Conservation (phyloP, 1,140 invertebrate genomes). For the Drosophila santomea region DNA sequence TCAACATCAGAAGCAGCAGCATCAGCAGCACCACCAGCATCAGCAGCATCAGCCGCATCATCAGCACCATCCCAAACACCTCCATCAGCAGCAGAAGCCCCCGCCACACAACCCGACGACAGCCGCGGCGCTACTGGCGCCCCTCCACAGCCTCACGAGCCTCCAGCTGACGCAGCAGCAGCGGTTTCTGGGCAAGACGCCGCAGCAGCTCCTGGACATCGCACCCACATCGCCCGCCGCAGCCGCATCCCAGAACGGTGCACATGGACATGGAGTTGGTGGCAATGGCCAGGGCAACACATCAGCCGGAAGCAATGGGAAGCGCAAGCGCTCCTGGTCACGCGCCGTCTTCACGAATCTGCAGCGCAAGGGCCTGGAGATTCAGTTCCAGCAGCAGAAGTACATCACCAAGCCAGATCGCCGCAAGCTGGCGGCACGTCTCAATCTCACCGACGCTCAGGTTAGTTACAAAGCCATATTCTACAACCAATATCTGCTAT, state of each 20-base stretch:
- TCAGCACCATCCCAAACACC: constrained; percentile 35
- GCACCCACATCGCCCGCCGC: constrained; percentile 40
- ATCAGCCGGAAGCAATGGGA: constrained; percentile 82
- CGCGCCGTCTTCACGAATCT: constrained; percentile 97
- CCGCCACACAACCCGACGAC: constrained; percentile 52
- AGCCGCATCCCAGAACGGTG: constrained; percentile 38
- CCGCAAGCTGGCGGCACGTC: constrained; percentile 96
- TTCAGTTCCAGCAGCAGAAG: constrained; percentile 97
- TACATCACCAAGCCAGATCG: constrained; percentile 99
- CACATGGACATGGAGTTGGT: constrained; percentile 12
- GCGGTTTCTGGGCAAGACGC: constrained; percentile 57
- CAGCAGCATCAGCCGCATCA: constrained; percentile 48
- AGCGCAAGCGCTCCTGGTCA: constrained; percentile 95
- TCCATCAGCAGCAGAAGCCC: constrained; percentile 49
- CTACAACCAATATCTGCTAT: too few species aligned
- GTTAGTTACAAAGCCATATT: constrained; percentile 85
- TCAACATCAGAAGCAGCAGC: constrained; percentile 68
- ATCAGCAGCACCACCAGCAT: constrained; percentile 64
- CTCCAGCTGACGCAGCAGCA: constrained; percentile 66
- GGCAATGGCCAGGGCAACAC: constrained; percentile 2
- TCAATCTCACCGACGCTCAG: constrained; percentile 97
- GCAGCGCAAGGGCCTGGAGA: constrained; percentile 96
- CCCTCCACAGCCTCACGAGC: constrained; percentile 57
- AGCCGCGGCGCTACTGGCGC: constrained; percentile 50
- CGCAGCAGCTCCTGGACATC: constrained; percentile 53